Evolutionary conservation across 1,140 invertebrate species (phyloP), one percentile per base, ranked within the genome.

Genomic region (Matsumurasca onukii): DNA sequence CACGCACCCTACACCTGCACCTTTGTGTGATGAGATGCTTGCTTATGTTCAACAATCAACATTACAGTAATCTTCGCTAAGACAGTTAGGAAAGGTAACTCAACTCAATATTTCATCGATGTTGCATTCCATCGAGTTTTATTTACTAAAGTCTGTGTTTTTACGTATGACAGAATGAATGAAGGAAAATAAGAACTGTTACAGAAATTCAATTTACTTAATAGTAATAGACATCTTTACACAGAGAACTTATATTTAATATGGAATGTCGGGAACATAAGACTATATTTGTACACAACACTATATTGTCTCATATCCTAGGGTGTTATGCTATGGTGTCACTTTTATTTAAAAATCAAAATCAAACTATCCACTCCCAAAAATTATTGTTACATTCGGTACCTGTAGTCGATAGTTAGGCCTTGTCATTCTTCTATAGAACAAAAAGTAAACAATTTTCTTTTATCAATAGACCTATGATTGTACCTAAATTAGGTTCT

Each of bases 251-350:
- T 63, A 63, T 34, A 63, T 34, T 63, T 31, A 63, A 30, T 20
- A 63, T 63, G 61, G 61, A 63, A 63, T 63, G 61, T 63, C 29
- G 61, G 61, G 61, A 31, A 63, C 29, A 63, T 31, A 63, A 63
- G 61, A 31, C 31, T 63, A 20, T 63, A 63, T 63, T 63, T 63
- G 61, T 63, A 63, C 61, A 63, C 61, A 63, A 34, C 61, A 63
- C 61, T 31, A 63, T 63, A 63, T 63, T 63, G 61, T 63, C 61
- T 63, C 49, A 24, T 52, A 52, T 52, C 22, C 49, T 52, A 52
- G 9, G 49, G 49, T 52, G 49, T 52, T 52, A 52, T 3, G 12
- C 49, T 63, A 63, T 63, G 61, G 61, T 34, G 31, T 34, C 61
- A 63, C 61, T 63, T 63, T 63, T 31, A 61, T 52, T 15, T 52